A percentile compares a stretch with the other conserved stretches of the same genome.
phyloP scores from a whole-genome alignment of 2,888 invertebrate species.

The Tachina fera region DNA sequence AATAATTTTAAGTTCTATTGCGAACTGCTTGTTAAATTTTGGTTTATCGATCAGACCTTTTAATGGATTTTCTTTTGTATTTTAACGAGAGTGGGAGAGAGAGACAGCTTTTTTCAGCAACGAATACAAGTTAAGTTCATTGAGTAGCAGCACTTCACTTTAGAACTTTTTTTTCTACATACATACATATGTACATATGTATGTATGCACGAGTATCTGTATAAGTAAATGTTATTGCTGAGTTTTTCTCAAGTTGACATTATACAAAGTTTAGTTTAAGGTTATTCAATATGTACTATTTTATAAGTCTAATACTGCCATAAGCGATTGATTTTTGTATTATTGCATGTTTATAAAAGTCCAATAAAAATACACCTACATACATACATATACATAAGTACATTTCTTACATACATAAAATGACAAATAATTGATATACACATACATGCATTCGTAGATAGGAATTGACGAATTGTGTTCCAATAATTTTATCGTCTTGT shows the following conservation, averaged over 20 bases:
- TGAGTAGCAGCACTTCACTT: conserved; percentile 65
- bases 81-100: neutral
- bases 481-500: no score
- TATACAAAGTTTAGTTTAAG: conserved; percentile 39
- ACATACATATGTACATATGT: no score
- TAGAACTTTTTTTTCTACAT: conserved; percentile 48
- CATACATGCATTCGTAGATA: no score
- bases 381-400: neutral
- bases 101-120: neutral
- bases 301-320: conserved; percentile 45
- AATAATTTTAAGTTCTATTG: conserved; percentile 52
- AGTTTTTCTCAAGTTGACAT: conserved; percentile 37
- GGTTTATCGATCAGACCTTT: neutral
- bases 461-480: no score
- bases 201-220: no score
- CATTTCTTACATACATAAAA: no score
- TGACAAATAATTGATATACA: no score
- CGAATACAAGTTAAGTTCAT: conserved; percentile 53
- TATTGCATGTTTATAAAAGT: conserved; percentile 53
- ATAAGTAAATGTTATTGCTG: conserved; percentile 8
- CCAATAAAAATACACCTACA: conserved; percentile 31
- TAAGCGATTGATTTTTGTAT: conserved; percentile 47
- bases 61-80: conserved; percentile 58
- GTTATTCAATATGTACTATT: conserved; percentile 32
- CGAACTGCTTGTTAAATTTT: conserved; percentile 34